Conservation (phyloP, 2,797 vertebrate genomes). For the Enteromius fasciolatus region DNA sequence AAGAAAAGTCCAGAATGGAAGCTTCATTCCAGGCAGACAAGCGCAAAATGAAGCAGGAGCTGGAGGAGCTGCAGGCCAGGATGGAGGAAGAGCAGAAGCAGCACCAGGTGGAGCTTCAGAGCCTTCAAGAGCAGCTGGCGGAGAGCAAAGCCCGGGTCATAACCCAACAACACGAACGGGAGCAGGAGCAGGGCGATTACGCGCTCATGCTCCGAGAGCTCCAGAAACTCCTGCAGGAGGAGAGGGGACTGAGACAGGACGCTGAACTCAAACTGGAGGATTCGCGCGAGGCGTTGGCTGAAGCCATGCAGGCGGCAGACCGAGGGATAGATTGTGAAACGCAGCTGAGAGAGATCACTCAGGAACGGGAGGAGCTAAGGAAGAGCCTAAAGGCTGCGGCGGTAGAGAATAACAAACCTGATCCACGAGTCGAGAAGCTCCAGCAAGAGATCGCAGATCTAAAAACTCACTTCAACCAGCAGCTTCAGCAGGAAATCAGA, state of each 20-base stretch:
- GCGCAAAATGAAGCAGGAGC: slow-evolving; percentile 86
- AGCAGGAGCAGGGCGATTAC: slow-evolving; percentile 89
- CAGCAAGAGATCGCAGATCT: slow-evolving; percentile 79
- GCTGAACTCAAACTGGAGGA: slow-evolving; percentile 84
- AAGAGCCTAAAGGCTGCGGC: slow-evolving; percentile 71
- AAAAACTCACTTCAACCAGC: slow-evolving; percentile 82
- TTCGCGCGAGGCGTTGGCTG: slow-evolving; percentile 68
- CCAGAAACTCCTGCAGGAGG: slow-evolving; percentile 88
- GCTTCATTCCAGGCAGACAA: slow-evolving; percentile 92
- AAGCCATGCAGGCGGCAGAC: slow-evolving; percentile 71
- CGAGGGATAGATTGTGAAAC: slow-evolving; percentile 76
- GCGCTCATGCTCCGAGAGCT: slow-evolving; percentile 89
- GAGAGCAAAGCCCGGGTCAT: slow-evolving; percentile 87
- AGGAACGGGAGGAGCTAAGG: slow-evolving; percentile 80
- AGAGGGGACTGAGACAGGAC: slow-evolving; percentile 83
- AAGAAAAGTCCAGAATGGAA: slow-evolving; percentile 96
- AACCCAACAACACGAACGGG: slow-evolving; percentile 89
- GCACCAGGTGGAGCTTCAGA: slow-evolving; percentile 74
- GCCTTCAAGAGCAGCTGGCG: slow-evolving; percentile 80
- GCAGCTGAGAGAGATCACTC: slow-evolving; percentile 72
- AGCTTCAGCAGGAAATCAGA: slow-evolving; percentile 83
- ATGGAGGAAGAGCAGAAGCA: slow-evolving; percentile 65
- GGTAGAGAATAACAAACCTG: slow-evolving; percentile 74
- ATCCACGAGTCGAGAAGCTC: slow-evolving; percentile 82
- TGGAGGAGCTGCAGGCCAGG: slow-evolving; percentile 80